Evolutionary conservation across 2,797 vertebrate genomes (phyloP).

Genomic region (Tangara arthus): DNA sequence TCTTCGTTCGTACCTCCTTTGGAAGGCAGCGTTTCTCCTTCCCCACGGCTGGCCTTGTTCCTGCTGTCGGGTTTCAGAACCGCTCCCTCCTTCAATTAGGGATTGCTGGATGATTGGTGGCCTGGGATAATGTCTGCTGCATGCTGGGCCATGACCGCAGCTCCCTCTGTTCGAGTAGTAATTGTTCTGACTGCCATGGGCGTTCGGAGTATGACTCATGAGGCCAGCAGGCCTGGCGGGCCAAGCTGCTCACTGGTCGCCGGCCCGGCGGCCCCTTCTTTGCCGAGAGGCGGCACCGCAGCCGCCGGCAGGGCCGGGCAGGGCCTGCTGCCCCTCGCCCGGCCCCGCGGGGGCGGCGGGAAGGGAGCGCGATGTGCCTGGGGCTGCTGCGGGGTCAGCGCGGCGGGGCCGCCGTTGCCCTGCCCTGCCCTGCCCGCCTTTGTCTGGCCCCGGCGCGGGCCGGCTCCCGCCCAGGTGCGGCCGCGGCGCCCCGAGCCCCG

Average conservation of each 20-base stretch:
- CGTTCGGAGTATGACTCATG: background rate
- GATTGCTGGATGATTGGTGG: background rate
- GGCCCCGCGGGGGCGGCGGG: background rate
- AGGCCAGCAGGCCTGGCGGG: background rate
- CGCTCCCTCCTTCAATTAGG: background rate
- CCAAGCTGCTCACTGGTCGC: background rate
- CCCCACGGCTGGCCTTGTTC: background rate
- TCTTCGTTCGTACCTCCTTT: background rate
- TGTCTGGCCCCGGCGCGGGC: constrained; percentile 30
- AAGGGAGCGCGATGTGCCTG: background rate
- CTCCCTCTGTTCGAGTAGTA: too few relatives aligned
- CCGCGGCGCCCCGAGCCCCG: background rate
- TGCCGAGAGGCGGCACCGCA: background rate
- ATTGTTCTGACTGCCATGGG: background rate
- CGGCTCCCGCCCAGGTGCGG: constrained; percentile 19
- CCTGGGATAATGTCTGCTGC: background rate
- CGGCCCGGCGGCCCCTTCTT: background rate
- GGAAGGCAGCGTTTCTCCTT: background rate
- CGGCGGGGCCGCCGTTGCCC: too few relatives aligned
- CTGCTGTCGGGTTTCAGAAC: background rate
- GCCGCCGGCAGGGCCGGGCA: background rate
- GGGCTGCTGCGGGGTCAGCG: background rate
- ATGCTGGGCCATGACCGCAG: background rate
- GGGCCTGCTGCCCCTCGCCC: background rate
- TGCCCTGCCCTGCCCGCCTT: constrained; percentile 5